Base-by-base conservation (phyloP, 2,888 invertebrate species). In the Laspeyria flexula region DNA sequence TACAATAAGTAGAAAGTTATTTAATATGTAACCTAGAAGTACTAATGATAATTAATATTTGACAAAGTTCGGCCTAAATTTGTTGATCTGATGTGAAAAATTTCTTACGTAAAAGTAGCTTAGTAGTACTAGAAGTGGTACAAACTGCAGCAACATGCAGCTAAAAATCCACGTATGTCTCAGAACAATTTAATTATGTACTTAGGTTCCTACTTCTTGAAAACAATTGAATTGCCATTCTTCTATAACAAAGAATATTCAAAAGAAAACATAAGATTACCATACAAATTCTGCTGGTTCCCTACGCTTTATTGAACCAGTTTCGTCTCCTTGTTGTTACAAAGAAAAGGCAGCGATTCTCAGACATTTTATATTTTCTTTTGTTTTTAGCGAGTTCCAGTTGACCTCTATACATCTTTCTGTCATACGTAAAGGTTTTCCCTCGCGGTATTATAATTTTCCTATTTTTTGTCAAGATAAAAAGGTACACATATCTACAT, bases 381-480 rank as follows among this genome's bases (percentile, higher is more conserved):
- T 53, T 46, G 31, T 43, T 58, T 58, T 33, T 34, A 6, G 25
- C 9, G 25, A 7, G 16, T 15, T 34, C 23, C 25, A 12, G 50
- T 50, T 50, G 42, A 45, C 47, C 60, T 59, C 47, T 31, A 45
- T 59, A 53, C 44, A 37, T 53, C 37, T 30, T 44, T 49, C 38
- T 50, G 49, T 33, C 42, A 37, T 43, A 53, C 30, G 49, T 44
- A 47, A 60, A 64, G 53, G 59, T 50, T 53, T 58, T 25, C 49
- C 65, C 59, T 53, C 9, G 64, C 31, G 60, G 46, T 33, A 35
- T 33, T 31, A 35, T 31, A 31, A 38, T 61, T 63, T 12, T 34
- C 18, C n/a, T 34, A 10, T 21, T 6, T 3, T 31, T 31, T 31
- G 12, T 4, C n/a, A n/a, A n/a, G n/a, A n/a, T n/a, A n/a, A n/a